Evolutionary conservation across 2,888 invertebrate species (phyloP), one percentile per base, ranked within the genome.

Genomic region (Dasypolia templi): DNA sequence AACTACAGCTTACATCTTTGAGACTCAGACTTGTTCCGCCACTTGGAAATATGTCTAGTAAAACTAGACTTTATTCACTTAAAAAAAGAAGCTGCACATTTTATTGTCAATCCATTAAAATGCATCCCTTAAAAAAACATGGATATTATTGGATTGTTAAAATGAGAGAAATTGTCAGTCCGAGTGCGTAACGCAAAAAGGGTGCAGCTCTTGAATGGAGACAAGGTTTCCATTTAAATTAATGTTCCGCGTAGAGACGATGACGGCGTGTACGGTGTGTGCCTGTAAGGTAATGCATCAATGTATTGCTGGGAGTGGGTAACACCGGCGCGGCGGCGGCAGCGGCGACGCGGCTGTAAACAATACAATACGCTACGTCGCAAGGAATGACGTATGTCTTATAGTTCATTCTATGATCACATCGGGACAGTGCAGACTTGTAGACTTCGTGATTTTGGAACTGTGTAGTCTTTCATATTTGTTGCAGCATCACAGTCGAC

Each of bases 381-480:
- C 46, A 22, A 19, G 17, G 39, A 39, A 19, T 71, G 79, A 79
- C 39, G 59, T 53, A 53, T 61, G 44, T 49, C 14, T 51, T 51
- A 26, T 46, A 76, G 49, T 74, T 56, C 68, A 75, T n/a, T 77
- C 49, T 35, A 11, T 46, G 46, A 46, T 79, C 59, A 75, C 53
- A 7, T 29, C n/a, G 26, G n/a, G 42, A 19, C 49, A 19, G 4
- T 17, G 42, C 14, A 39, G 5, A 35, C 17, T 26, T 17, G 51
- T 51, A 42, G 2, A 32, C 19, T 35, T 12, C 6, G 22, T 26
- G n/a, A 55, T 55, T 29, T 19, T 35, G 39, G 53, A 44, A 17
- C 26, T n/a, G 3, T 26, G 32, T 19, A n/a, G 56, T 39, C 5
- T 19, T 59, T 22, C 17, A 3, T 69, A 49, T 49, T 46, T 69